Evolutionary conservation across 2,888 invertebrate species (phyloP), one percentile per base, ranked within the genome.

Genomic region (Melangyna quadrimaculata): DNA sequence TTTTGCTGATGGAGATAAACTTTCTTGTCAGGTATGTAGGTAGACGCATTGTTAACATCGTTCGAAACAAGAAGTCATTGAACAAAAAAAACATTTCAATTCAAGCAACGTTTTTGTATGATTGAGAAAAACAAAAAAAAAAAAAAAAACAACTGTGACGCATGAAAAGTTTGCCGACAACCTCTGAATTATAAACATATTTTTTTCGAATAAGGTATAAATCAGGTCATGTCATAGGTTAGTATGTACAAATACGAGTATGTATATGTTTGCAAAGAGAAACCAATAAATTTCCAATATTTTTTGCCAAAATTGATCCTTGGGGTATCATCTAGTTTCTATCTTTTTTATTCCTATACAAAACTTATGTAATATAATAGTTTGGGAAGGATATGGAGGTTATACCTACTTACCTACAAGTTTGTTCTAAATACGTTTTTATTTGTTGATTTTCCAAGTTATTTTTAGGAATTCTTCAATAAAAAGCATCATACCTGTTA

Each of bases 81-180:
- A 19, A 29, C 10, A 8, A 5, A 57, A 22, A 55, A 37, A 12
- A 27, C 43, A 27, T 43, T 63, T 29, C 29, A 6, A 45, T 43
- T n/a, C 63, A 2, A 29, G 0, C 12, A 45, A 45, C 43, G 17
- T 63, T 43, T 29, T 45, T 19, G 10, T 40, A 27, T n/a, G 27
- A 63, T 63, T 63, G 17, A 17, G 27, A 61, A 61, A 37, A 61
- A 61, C n/a, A n/a, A n/a, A n/a, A n/a, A n/a, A n/a, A n/a, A n/a
- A n/a, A n/a, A n/a, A n/a, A n/a, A n/a, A n/a, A n/a, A n/a, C n/a
- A n/a, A n/a, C 8, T 22, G 9, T 14, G 8, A 61, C 14, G 37
- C 9, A 61, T 22, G 24, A 61, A 61, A 40, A 40, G 10, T 24
- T 61, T 12, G 12, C 24, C 40, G 10, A 43, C 61, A 37, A 24